These are phyloP conservation scores for Notiomystis cincta DNA, from an alignment of 2,113 vertebrate species.

Conservation along the genomic window DNA sequence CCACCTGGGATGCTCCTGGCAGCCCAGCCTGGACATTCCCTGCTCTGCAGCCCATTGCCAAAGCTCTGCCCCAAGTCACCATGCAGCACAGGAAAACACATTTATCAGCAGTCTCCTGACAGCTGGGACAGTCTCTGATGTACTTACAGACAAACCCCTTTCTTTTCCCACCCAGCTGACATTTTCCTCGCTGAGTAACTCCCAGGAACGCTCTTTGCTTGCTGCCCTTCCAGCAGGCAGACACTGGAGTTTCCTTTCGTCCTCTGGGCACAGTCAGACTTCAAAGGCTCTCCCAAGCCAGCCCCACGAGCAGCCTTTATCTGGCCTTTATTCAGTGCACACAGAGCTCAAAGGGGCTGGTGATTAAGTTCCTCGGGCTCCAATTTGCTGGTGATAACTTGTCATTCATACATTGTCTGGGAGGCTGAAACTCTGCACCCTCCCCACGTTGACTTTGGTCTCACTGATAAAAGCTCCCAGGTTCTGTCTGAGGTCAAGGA, in stretches of 20 bases:
- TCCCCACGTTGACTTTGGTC: background rate
- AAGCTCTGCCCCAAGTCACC: background rate
- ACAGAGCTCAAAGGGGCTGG: background rate
- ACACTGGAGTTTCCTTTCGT: background rate
- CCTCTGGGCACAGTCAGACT: background rate
- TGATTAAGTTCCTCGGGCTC: background rate
- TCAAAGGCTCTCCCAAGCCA: background rate
- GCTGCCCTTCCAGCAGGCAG: background rate
- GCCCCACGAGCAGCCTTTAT: background rate
- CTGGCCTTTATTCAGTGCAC: background rate
- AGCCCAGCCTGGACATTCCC: background rate
- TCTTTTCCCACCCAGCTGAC: background rate
- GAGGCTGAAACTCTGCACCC: background rate
- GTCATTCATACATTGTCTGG: background rate
- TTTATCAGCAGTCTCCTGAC: fast-evolving
- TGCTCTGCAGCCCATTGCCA: background rate
- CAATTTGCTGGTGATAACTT: background rate
- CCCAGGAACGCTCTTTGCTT: background rate
- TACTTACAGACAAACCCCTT: background rate
- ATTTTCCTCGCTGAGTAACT: fast-evolving
- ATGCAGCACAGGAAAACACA: too few species aligned
- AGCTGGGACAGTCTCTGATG: fast-evolving
- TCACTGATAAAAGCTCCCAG: background rate
- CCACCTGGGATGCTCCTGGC: fast-evolving
- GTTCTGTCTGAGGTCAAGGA: background rate